These are phyloP conservation scores for Psococerastis gibbosa DNA, from an alignment of 2,888 invertebrate species.

Conservation along the genomic window DNA sequence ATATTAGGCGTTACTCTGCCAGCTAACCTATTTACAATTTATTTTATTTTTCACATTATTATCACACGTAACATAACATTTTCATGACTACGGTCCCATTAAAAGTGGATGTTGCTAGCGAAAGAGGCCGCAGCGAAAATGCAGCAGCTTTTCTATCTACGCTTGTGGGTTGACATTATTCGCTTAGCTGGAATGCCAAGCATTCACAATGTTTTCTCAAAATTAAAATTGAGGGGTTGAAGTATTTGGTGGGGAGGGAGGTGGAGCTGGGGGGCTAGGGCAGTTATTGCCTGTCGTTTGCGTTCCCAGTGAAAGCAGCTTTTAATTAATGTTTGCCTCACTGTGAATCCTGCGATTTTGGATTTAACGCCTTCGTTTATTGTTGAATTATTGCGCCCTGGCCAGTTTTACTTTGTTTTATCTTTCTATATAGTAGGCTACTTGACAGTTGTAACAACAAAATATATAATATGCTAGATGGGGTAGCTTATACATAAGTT, in stretches of 20 bases:
- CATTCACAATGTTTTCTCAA: slow-evolving; percentile 10
- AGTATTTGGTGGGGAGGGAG: slow-evolving; percentile 14
- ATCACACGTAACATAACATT: too few species aligned
- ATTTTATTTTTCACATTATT: too few species aligned
- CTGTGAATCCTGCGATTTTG: not conserved
- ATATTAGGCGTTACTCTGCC: too few species aligned
- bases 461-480: too few species aligned
- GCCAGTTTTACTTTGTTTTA: too few species aligned
- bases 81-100: too few species aligned
- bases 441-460: too few species aligned
- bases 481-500: too few species aligned
- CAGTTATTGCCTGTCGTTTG: slow-evolving; percentile 10
- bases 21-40: too few species aligned
- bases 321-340: not conserved
- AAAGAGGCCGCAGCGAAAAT: not conserved
- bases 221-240: slow-evolving; percentile 9
- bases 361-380: not conserved
- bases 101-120: too few species aligned
- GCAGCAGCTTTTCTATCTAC: not conserved
- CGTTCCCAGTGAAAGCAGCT: not conserved
- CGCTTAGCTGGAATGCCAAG: slow-evolving; percentile 9
- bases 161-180: slow-evolving; percentile 9
- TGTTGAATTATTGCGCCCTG: not conserved
- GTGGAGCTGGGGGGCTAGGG: slow-evolving; percentile 15
- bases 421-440: too few species aligned